phyloP scores from a whole-genome alignment of 2,888 invertebrate species.

The Leptogaster cylindrica region DNA sequence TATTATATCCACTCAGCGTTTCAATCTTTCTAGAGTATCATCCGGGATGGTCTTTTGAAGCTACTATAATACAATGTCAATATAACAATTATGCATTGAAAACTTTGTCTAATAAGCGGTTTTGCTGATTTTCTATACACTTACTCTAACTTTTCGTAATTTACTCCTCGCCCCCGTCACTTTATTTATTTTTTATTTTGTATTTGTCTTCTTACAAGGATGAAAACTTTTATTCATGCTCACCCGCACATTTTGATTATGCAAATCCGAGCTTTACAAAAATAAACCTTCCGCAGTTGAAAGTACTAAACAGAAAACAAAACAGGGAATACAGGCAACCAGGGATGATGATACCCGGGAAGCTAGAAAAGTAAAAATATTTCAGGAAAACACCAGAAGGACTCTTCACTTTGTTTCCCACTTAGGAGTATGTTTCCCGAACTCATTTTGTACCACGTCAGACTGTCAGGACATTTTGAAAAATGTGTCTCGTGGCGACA shows the following conservation, averaged over 20 bases:
- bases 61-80: too few relatives aligned
- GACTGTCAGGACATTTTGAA: constrained; percentile 44
- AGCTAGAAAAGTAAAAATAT: constrained; percentile 16
- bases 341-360: constrained; percentile 5
- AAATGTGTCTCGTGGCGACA: constrained; percentile 44
- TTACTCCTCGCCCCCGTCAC: too few relatives aligned
- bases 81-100: too few relatives aligned
- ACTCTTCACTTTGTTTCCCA: constrained; percentile 26
- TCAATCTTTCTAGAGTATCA: too few relatives aligned
- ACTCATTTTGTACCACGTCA: constrained; percentile 40
- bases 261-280: constrained; percentile 35
- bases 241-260: constrained; percentile 35
- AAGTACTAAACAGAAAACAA: constrained; percentile 31
- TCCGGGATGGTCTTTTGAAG: too few relatives aligned
- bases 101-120: too few relatives aligned
- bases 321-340: constrained; percentile 1
- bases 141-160: too few relatives aligned
- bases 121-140: too few relatives aligned
- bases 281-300: constrained; percentile 40
- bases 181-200: too few relatives aligned
- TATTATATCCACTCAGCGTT: too few relatives aligned
- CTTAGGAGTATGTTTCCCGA: constrained; percentile 33
- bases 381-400: constrained; percentile 31
- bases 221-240: constrained; percentile 29
- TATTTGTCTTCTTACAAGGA: constrained; percentile 29